A percentile compares a stretch with the other conserved stretches of the same genome.
phyloP scores from a whole-genome alignment of 2,888 invertebrate species.

The Gymnosoma rotundatum region DNA sequence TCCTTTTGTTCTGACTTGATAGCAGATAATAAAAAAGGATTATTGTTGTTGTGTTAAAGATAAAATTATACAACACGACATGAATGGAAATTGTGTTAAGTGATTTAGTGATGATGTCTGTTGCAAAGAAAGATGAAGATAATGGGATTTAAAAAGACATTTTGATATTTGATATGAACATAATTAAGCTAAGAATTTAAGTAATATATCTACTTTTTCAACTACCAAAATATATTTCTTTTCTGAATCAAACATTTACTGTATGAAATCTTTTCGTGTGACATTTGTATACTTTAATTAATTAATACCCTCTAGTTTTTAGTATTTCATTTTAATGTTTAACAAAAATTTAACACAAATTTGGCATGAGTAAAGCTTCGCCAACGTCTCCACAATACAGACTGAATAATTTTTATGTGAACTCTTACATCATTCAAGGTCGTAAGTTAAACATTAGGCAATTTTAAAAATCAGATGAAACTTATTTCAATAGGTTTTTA shows the following conservation, averaged over 20 bases:
- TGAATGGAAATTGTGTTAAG: slow-evolving; percentile 12
- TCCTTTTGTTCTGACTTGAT: slow-evolving; percentile 22
- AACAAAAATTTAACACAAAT: too few relatives aligned
- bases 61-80: slow-evolving; percentile 11
- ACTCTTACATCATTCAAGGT: too few relatives aligned
- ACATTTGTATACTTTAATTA: too few relatives aligned
- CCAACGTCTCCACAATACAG: too few relatives aligned
- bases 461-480: too few relatives aligned
- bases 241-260: not conserved
- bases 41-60: slow-evolving; percentile 39
- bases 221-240: not conserved
- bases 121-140: not conserved
- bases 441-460: too few relatives aligned
- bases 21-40: slow-evolving; percentile 43
- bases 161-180: not conserved
- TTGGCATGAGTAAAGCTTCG: too few relatives aligned
- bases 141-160: not conserved
- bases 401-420: too few relatives aligned
- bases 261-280: too few relatives aligned
- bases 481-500: too few relatives aligned
- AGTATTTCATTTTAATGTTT: too few relatives aligned
- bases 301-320: too few relatives aligned
- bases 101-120: not conserved
- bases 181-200: not conserved
- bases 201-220: not conserved